phyloP scores from a whole-genome alignment of 2,113 vertebrate genomes.

The Thomomys bottae region DNA sequence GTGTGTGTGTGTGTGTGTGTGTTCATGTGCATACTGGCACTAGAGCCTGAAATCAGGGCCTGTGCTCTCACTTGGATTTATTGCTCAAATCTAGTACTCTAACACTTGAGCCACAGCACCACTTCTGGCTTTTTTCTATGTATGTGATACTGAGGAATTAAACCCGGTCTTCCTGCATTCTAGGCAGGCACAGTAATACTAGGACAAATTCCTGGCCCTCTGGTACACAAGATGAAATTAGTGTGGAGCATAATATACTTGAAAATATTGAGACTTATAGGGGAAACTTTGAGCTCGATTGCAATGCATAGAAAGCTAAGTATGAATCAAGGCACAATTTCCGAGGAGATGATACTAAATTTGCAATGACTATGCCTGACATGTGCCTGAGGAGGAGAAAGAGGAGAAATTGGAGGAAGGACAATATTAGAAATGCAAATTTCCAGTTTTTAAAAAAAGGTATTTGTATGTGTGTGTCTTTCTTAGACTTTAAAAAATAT shows the following conservation, averaged over 20 bases:
- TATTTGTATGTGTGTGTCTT: not conserved
- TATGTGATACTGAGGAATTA: no score
- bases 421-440: not conserved
- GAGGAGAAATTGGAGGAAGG: no score
- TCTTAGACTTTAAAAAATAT: not conserved
- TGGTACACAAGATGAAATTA: not conserved
- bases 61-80: no score
- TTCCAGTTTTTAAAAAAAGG: not conserved
- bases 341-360: not conserved
- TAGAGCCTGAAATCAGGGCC: no score
- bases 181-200: no score
- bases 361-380: not conserved
- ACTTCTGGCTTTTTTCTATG: no score
- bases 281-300: not conserved
- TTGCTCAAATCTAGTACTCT: no score
- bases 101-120: no score
- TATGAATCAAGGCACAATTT: not conserved
- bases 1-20: no score
- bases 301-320: not conserved
- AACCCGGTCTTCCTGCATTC: no score
- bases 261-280: not conserved
- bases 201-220: no score
- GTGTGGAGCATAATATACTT: not conserved
- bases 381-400: not conserved
- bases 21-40: no score